Base-by-base conservation (phyloP, 2,113 vertebrate genomes). In the Nibea albiflora region DNA sequence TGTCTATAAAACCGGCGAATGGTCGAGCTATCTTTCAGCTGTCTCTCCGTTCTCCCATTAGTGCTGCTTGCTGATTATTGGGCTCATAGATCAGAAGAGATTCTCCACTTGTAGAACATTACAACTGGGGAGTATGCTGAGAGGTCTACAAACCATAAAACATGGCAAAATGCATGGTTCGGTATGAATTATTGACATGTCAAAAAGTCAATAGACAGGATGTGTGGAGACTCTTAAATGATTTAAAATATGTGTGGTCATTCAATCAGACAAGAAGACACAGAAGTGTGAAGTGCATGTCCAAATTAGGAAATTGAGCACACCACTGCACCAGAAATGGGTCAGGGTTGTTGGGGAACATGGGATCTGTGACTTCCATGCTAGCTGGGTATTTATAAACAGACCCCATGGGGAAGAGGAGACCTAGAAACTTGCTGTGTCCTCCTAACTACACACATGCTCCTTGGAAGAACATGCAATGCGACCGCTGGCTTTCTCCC, bases 331-430 rank as follows among this genome's bases (percentile, higher is more conserved):
- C 61, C 46, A 50, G 88, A 94, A 95, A 88, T 95, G 91, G 94
- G 94, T 94, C 94, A 95, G 94, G 93, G 93, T 94, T 92, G 89
- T 94, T 89, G 88, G 90, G 89, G 89, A 93, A 93, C 91, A 92
- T 86, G 88, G 88, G 89, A 93, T 92, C 83, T 86, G 88, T 92
- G 93, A 91, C 93, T 91, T 90, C 90, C 88, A 92, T 86, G 78
- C 83, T 87, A 83, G 86, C 73, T 82, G 92, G 91, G 90, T 95
- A 95, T 95, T 95, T 94, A 94, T 94, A 94, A 93, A 93, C 91
- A 92, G 87, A 89, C 85, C 88, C 89, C 92, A 86, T 85, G 61
- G 88, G 88, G 89, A 88, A 81, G 73, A 84, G 83, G 71, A 94
- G 93, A 94, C 91, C 89, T 91, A 94, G 90, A 95, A 95, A 94